Evolutionary conservation across 2,113 vertebrate genomes (phyloP).

Genomic region (Indicator indicator): DNA sequence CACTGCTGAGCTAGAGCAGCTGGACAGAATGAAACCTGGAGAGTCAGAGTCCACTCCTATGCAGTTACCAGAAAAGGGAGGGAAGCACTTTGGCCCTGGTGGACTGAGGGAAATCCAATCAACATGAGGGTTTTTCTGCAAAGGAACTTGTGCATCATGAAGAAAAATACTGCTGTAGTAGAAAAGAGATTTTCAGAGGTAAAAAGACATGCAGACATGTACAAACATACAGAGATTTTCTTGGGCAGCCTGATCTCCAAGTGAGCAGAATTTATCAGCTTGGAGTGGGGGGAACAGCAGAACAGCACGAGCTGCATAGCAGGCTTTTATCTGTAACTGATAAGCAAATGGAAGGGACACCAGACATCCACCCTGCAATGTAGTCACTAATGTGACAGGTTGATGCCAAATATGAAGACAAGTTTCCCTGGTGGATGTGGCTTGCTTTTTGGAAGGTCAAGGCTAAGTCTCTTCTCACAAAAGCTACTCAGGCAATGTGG

Average conservation of each 20-base stretch:
- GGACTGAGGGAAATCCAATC: not conserved
- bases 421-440: not conserved
- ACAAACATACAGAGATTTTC: not conserved
- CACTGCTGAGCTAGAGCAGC: not conserved
- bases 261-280: not conserved
- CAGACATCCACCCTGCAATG: not conserved
- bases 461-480: not conserved
- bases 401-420: not conserved
- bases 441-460: not conserved
- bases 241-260: not conserved
- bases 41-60: not conserved
- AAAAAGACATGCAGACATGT: not conserved
- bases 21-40: not conserved
- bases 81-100: not conserved
- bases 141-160: not conserved
- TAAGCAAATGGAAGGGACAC: not conserved
- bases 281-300: not conserved
- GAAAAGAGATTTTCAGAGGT: not conserved
- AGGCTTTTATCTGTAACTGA: not conserved
- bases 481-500: not conserved
- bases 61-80: not conserved
- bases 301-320: not conserved
- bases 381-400: not conserved
- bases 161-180: not conserved
- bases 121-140: not conserved